Base-by-base conservation (phyloP, 2,888 invertebrate species). In the Hecatera dysodea region DNA sequence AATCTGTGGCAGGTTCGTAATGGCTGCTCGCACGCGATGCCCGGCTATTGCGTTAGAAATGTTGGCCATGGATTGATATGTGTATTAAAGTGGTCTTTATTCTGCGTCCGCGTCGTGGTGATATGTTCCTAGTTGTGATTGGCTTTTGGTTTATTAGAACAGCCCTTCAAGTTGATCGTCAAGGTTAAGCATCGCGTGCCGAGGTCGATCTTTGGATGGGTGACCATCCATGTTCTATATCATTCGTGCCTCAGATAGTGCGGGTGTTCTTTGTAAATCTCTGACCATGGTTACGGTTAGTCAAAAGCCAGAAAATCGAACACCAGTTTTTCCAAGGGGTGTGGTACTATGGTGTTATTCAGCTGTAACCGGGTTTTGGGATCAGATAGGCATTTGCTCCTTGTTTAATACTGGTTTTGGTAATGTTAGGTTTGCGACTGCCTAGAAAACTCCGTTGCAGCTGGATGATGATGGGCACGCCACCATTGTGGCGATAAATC, bases 21-120 rank as follows among this genome's bases (percentile, higher is more conserved):
- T 86, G 85, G 79, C 70, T 52, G 42, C 29, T 56, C 50, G 70
- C 86, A 86, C 87, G 84, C 86, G 80, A 85, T 75, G 39, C 55
- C 64, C 80, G 65, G 75, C 76, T 78, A 80, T 75, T 61, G 57
- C 70, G 70, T 80, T 75, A 69, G 52, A 69, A 80, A 57, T 61
- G 76, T 80, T 61, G 63, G 64, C 52, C 50, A 12, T 60, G 50
- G 17, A 9, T 60, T 80, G 63, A 75, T 75, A 64, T 80, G 42
- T 75, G 33, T 75, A 57, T 42, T 52, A 27, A 9, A 39, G 9
- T 36, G 33, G 33, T 17, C 12, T 55, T 22, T 39, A 48, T 39
- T 36, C 5, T n/a, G n/a, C n/a, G n/a, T n/a, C n/a, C n/a, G n/a
- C n/a, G n/a, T n/a, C n/a, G 12, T 46, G 3, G 36, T 33, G 33